Base-by-base conservation (phyloP, 30 jellyfish, hydroid and myxozoan species). In the Catostylus mosaicus region DNA sequence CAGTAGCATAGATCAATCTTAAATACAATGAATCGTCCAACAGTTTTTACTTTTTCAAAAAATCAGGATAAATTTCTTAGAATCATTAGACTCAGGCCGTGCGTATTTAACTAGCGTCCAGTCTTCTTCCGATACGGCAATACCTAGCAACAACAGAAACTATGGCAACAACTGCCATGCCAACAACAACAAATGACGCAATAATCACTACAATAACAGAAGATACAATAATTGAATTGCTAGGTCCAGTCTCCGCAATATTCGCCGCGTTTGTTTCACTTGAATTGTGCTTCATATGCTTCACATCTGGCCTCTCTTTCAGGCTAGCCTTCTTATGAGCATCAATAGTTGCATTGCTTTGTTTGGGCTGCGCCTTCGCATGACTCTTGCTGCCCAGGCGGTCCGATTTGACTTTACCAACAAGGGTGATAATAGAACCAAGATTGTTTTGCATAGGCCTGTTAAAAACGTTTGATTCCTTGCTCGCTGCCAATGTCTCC, bases 81-180 rank as follows among this genome's bases (percentile, higher is more conserved):
- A n/a, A n/a, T n/a, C n/a, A n/a, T n/a, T n/a, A n/a, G n/a, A n/a
- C n/a, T n/a, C n/a, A n/a, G n/a, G n/a, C n/a, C n/a, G n/a, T n/a
- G n/a, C n/a, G n/a, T 3, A 48, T 3, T 38, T 45, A 83, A 37
- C 93, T 83, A 22, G 85, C 79, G 75, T 83, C 93, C 66, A 83
- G 81, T 62, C 86, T 83, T 68, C 72, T 84, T 38, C 96, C 98
- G n/a, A 91, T 33, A 6, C 94, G 89, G 74, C 98, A 92, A 69
- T 92, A 91, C 79, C 96, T 82, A 18, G 98, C 96, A 48, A 92
- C 97, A 27, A 92, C 96, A 2, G 98, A 97, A 5, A 92, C 98
- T 40, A 92, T 82, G 35, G 98, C 98, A 51, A 92, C 96, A 40
- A 92, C 97, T 29, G 98, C 98, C 98, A 92, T 92, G 70, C 98